Conservation (phyloP, 2,113 vertebrate genomes). For the Heterotilapia buettikoferi region DNA sequence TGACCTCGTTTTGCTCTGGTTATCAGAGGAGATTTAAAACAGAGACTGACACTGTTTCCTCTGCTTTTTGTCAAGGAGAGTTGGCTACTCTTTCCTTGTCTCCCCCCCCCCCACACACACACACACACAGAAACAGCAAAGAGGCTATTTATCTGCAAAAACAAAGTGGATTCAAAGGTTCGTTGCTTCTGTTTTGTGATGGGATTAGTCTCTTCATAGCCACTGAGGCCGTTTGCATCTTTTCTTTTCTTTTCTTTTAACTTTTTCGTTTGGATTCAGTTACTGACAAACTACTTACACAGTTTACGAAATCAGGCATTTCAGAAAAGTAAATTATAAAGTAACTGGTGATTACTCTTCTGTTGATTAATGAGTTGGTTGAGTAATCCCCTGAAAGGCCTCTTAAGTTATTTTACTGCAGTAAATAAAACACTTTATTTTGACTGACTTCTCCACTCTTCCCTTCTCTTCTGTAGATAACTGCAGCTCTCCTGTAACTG, state of each 20-base stretch:
- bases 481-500: constrained; percentile 69
- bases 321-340: not conserved
- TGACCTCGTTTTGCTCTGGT: constrained; percentile 37
- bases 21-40: constrained; percentile 27
- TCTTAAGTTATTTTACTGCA: not conserved
- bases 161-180: not conserved
- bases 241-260: not conserved
- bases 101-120: not conserved
- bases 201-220: not conserved
- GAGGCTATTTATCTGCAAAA: not conserved
- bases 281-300: not conserved
- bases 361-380: not conserved
- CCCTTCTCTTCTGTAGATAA: constrained; percentile 13
- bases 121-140: not conserved
- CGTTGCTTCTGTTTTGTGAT: not conserved
- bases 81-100: not conserved
- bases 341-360: not conserved
- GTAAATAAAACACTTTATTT: not conserved
- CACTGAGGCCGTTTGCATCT: not conserved
- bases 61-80: not conserved
- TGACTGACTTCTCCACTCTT: not conserved
- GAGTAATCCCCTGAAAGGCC: not conserved
- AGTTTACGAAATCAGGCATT: not conserved
- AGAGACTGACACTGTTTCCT: not conserved
- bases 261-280: not conserved